phyloP scores from a whole-genome alignment of 2,113 vertebrate species.

The Synodontis membranacea region DNA sequence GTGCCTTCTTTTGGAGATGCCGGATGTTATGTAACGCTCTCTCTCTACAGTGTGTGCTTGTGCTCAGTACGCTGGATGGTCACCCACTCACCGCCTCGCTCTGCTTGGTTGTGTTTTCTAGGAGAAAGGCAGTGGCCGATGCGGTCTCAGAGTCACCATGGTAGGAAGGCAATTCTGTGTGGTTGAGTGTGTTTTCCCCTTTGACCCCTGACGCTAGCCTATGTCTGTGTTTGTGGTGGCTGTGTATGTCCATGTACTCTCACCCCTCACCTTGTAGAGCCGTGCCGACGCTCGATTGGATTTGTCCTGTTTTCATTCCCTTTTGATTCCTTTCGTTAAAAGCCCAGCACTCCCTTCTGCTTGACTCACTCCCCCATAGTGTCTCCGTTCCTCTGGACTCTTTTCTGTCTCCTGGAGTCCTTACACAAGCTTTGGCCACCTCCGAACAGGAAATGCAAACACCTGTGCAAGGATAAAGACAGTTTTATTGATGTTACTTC shows the following conservation, averaged over 20 bases:
- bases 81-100: constrained; percentile 54
- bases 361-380: constrained; percentile 42
- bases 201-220: constrained; percentile 58
- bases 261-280: constrained; percentile 53
- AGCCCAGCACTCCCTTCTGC: constrained; percentile 41
- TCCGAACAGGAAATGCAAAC: constrained; percentile 67
- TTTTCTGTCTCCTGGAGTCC: constrained; percentile 59
- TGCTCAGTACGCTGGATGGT: constrained; percentile 28
- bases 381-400: constrained; percentile 45
- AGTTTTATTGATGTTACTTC: constrained; percentile 83
- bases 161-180: constrained; percentile 75
- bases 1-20: constrained; percentile 15
- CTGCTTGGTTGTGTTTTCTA: constrained; percentile 75
- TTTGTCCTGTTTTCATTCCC: constrained; percentile 24
- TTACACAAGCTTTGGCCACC: constrained; percentile 54
- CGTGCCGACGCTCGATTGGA: constrained; percentile 46
- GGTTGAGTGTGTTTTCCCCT: constrained; percentile 61
- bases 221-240: constrained; percentile 64
- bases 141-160: constrained; percentile 79
- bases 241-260: constrained; percentile 58
- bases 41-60: constrained; percentile 37
- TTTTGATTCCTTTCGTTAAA: constrained; percentile 33
- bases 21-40: constrained; percentile 33
- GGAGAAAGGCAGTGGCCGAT: constrained; percentile 78
- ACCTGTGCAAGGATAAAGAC: constrained; percentile 78